Percentiles rank a stretch among this genome's conserved stretches.
Conservation (phyloP, 1,140 invertebrate species). For the Penaeus japonicus region DNA sequence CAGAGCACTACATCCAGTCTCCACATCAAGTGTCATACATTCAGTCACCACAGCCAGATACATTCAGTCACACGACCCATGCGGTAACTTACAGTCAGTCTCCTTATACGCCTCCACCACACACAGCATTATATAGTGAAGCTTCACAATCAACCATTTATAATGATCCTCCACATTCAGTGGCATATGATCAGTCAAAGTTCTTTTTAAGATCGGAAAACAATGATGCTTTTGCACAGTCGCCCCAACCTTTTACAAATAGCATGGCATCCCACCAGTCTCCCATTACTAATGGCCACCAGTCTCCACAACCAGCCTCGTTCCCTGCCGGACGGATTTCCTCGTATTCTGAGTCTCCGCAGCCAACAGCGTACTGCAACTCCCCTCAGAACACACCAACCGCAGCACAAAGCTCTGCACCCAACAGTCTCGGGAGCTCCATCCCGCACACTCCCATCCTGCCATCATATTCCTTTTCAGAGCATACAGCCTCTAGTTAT, state of each 20-base stretch:
- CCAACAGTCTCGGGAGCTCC: neutral
- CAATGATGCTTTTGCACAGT: neutral
- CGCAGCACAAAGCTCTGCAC: neutral
- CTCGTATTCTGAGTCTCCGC: slow-evolving; percentile 21
- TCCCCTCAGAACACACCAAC: slow-evolving; percentile 6
- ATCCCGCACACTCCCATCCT: neutral
- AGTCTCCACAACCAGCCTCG: neutral
- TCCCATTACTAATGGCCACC: neutral
- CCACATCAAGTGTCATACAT: neutral
- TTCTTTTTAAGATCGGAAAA: neutral
- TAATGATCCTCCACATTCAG: too few species aligned
- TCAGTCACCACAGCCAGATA: neutral
- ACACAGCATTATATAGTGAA: neutral
- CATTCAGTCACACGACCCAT: neutral
- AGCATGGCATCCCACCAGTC: neutral
- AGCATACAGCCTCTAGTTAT: neutral
- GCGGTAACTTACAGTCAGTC: neutral
- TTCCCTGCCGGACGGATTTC: neutral
- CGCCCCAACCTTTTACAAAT: neutral
- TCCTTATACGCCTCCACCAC: neutral
- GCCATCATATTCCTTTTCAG: neutral
- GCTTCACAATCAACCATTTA: neutral
- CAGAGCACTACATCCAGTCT: slow-evolving; percentile 3
- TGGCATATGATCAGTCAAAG: neutral
- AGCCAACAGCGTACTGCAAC: neutral